phyloP scores from a whole-genome alignment of 2,888 invertebrate genomes.

The Cephalotes varians region DNA sequence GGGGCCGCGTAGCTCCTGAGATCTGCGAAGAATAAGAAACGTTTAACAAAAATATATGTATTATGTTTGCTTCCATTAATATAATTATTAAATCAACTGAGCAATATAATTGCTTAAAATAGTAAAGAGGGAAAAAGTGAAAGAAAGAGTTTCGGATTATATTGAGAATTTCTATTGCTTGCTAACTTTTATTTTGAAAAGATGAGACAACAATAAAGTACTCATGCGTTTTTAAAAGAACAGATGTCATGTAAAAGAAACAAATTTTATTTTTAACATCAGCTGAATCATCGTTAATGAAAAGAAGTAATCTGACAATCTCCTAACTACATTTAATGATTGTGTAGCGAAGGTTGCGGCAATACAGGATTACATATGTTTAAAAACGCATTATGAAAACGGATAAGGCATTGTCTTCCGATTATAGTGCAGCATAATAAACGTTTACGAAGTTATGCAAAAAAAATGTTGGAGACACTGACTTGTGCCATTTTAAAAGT shows the following conservation, averaged over 20 bases:
- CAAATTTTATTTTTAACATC: neutral
- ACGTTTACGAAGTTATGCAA: constrained; percentile 21
- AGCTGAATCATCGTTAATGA: constrained; percentile 36
- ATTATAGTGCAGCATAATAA: constrained; percentile 29
- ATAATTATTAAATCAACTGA: neutral
- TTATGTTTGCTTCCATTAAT: neutral
- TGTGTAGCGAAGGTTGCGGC: constrained; percentile 19
- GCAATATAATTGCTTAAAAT: neutral
- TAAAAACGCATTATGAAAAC: constrained; percentile 27
- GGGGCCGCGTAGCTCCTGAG: neutral
- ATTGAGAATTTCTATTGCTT: neutral
- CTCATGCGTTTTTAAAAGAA: neutral
- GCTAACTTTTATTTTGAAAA: neutral
- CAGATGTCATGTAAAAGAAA: neutral
- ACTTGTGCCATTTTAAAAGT: neutral
- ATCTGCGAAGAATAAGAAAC: constrained; percentile 1
- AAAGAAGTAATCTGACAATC: neutral
- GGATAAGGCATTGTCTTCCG: neutral
- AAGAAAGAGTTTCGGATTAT: neutral
- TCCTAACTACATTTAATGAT: constrained; percentile 23
- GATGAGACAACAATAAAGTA: neutral
- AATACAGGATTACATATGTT: constrained; percentile 16
- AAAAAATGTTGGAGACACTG: neutral
- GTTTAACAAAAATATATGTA: neutral
- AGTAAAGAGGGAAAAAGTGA: neutral